Evolutionary conservation across 2,113 vertebrate genomes (phyloP), one percentile per base, ranked within the genome.

Genomic region (Spermophilus dauricus): DNA sequence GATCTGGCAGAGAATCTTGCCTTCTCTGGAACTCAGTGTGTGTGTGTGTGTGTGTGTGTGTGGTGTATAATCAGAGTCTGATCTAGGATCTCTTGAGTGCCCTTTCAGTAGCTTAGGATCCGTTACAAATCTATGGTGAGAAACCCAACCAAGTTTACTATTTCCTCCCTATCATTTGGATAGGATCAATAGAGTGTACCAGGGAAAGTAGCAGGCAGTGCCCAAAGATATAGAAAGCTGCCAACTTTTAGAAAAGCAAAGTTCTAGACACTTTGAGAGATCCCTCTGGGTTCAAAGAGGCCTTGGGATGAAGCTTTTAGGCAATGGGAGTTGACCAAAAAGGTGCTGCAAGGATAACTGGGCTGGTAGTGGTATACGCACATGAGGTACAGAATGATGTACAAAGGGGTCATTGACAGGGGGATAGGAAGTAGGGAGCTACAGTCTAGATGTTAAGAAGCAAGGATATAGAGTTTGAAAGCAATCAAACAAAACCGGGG

Each of bases 101-200:
- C n/a, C 45, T 70, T 16, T 51, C 42, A 16, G 24, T 4, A 5
- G 6, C 51, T 94, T 18, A 51, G 37, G 14, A 75, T 84, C 42
- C 65, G 82, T 28, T n/a, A 73, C 69, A 88, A 85, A 84, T 78
- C 65, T 37, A 42, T n/a, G 45, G n/a, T 4, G 17, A 87, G 89
- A 92, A 94, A 61, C 26, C 34, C 58, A 48, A 94, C 22, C 48
- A 6, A 6, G 14, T 61, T 90, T 81, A 34, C 42, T 51, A 67
- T 93, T 91, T 89, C 69, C 30, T 77, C 45, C 70, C 24, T 91
- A 73, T 48, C n/a, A 65, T 96, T 95, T 96, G 58, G 24, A 39
- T 48, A 17, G 20, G 24, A 70, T 32, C 26, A 93, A 75, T 22
- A 34, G 16, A 69, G 53, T 63, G 76, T 65, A 28, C 72, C 39